A percentile compares a stretch with the other conserved stretches of the same genome.
Evolutionary conservation across 1,140 invertebrate species (phyloP).

Genomic region (Brachionus plicatilis): DNA sequence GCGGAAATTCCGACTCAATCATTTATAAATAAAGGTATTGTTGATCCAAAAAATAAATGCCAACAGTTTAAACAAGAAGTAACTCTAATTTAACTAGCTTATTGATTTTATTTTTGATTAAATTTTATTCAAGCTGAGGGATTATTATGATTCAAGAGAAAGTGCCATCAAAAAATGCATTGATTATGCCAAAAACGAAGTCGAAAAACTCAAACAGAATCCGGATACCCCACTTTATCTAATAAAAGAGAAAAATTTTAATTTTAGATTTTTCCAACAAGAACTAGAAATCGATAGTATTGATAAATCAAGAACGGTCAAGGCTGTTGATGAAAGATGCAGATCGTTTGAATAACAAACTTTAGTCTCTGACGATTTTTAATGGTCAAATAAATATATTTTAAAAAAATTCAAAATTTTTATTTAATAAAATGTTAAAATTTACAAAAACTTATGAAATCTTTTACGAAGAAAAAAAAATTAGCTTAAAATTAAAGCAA

Average conservation of each 20-base stretch:
- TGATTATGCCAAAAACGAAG: conserved; percentile 25
- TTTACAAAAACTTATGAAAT: background rate
- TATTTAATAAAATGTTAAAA: background rate
- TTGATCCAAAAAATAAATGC: conserved; percentile 32
- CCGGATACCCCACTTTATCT: background rate
- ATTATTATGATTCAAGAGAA: conserved; percentile 36
- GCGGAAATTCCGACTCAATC: conserved; percentile 18
- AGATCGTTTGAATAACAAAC: background rate
- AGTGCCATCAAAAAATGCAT: conserved; percentile 32
- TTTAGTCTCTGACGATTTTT: background rate
- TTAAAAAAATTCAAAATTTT: background rate
- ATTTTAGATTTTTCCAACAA: conserved; percentile 16
- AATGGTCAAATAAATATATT: background rate
- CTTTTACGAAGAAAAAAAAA: background rate
- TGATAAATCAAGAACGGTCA: background rate
- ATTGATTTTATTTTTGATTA: background rate
- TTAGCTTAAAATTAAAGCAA: background rate
- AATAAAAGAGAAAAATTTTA: conserved; percentile 22
- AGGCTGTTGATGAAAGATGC: background rate
- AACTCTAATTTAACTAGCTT: background rate
- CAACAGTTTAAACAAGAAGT: conserved; percentile 38
- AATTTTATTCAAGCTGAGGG: background rate
- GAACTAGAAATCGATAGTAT: conserved; percentile 24
- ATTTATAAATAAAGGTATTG: background rate
- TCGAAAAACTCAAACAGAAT: conserved; percentile 21